A percentile compares a stretch with the other conserved stretches of the same genome.
Evolutionary conservation across 2,797 vertebrate genomes (phyloP).

Genomic region (Chelonia mydas): DNA sequence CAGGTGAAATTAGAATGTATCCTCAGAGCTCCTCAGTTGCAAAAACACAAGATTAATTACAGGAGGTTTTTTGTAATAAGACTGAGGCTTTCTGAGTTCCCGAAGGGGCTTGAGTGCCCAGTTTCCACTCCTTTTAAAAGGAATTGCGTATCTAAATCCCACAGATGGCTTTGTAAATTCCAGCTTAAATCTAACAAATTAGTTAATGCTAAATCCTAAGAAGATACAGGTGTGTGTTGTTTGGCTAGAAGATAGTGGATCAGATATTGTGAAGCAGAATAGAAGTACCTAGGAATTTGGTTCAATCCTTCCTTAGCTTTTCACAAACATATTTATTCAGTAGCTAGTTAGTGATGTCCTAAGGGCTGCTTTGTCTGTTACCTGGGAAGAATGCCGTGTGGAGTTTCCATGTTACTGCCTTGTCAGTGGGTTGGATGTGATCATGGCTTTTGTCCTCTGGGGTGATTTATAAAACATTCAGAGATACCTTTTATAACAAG

Average conservation of each 20-base stretch:
- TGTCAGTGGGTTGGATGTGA: background rate
- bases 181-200: accelerated
- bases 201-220: background rate
- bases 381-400: background rate
- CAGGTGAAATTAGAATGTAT: background rate
- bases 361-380: background rate
- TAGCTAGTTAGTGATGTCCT: background rate
- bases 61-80: background rate
- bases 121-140: background rate
- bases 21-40: background rate
- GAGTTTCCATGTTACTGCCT: background rate
- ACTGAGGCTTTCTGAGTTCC: background rate
- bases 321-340: background rate
- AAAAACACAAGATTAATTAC: background rate
- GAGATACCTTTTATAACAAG: slow-evolving; percentile 26
- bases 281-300: background rate
- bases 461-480: background rate
- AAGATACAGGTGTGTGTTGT: accelerated
- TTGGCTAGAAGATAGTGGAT: background rate
- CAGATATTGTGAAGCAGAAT: background rate
- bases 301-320: background rate
- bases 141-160: background rate
- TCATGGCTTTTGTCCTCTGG: background rate
- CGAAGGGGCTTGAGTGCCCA: background rate
- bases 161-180: background rate